Base-by-base conservation (phyloP, 2,113 vertebrate species). In the Lycaon pictus region DNA sequence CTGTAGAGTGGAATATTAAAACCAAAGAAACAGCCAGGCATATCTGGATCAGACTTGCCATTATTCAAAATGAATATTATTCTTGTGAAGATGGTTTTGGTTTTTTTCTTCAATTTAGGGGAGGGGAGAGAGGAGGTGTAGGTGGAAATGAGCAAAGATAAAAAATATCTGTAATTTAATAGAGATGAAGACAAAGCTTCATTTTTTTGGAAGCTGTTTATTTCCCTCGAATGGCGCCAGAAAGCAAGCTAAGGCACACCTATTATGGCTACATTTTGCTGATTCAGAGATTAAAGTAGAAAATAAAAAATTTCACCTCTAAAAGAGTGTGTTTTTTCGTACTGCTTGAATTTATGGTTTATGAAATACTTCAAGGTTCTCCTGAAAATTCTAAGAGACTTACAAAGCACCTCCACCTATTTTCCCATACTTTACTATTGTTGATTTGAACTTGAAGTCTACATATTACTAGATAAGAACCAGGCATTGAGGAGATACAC, bases 1-100 rank as follows among this genome's bases (percentile, higher is more conserved):
- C 32, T 90, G 58, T 76, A 97, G 98, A 93, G 22, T 94, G 53
- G 97, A 86, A 17, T 96, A 87, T 83, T 94, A 95, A 62, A 96
- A 85, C 32, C n/a, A 74, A 56, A 92, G 35, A 93, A 96, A 96
- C 22, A 88, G 43, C 9, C 60, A 97, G 9, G 22, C 32, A 16
- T 56, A 60, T 81, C 92, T 77, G 63, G 25, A 58, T 81, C 23
- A 84, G 60, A 90, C 0, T 12, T 62, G 51, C 13, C 13, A 25
- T 92, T 86, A 62, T 63, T 91, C 19, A 93, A 60, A 89, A 72
- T 71, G 29, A 89, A 23, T 27, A 62, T 37, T 60, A 62, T 74
- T 74, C n/a, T 58, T 93, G 55, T 27, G 37, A 80, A 80, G 13
- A 37, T 19, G 69, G 22, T 60, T 65, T 60, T 6, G 29, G 25